These are phyloP conservation scores for Sycophila texana DNA, from an alignment of 2,888 invertebrate species.

Conservation along the genomic window DNA sequence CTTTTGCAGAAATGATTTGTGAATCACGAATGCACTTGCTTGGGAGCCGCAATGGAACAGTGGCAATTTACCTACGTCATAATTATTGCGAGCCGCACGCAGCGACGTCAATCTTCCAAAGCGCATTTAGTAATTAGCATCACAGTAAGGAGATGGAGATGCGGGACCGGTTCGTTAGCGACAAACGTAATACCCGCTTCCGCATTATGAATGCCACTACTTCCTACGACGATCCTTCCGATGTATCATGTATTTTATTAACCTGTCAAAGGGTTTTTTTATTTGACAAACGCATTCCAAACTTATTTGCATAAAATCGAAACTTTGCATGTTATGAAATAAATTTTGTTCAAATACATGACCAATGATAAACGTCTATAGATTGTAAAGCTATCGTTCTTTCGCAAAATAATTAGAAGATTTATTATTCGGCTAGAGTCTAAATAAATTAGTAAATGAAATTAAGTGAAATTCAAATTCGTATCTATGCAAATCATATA, in stretches of 20 bases:
- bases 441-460: too few species aligned
- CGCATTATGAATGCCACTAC: not conserved
- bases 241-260: too few species aligned
- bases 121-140: constrained; percentile 36
- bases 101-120: constrained; percentile 19
- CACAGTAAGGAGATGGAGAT: constrained; percentile 18
- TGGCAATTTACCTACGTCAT: not conserved
- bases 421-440: too few species aligned
- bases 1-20: not conserved
- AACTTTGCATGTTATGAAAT: too few species aligned
- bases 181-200: not conserved
- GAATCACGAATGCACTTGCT: not conserved
- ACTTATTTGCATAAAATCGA: not conserved
- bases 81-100: constrained; percentile 24
- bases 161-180: not conserved
- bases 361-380: too few species aligned
- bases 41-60: not conserved
- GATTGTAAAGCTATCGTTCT: too few species aligned
- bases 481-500: too few species aligned
- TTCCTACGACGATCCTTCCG: not conserved
- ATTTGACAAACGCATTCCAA: not conserved
- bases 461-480: too few species aligned
- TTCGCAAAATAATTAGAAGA: too few species aligned
- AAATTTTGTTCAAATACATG: too few species aligned
- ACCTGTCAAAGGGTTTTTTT: not conserved